phyloP scores from a whole-genome alignment of 2,888 invertebrate genomes.

The Noctua janthina region DNA sequence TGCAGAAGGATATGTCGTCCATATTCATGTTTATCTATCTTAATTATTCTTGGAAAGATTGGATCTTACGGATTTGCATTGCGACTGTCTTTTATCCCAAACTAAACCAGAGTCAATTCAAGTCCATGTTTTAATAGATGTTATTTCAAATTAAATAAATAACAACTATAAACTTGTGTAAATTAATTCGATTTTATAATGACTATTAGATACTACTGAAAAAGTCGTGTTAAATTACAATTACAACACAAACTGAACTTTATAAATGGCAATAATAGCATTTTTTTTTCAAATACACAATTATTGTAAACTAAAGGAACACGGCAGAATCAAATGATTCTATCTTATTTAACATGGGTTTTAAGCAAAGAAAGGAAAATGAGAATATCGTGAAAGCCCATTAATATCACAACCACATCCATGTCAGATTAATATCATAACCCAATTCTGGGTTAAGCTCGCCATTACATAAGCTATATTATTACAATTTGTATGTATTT shows the following conservation, averaged over 20 bases:
- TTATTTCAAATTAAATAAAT: background rate
- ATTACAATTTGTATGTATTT: too few species aligned
- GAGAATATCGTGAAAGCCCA: background rate
- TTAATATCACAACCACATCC: background rate
- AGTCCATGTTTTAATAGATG: background rate
- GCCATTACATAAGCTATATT: too few species aligned
- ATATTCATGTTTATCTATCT: constrained; percentile 28
- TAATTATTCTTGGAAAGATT: constrained; percentile 33
- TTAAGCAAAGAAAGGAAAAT: background rate
- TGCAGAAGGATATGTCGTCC: constrained; percentile 1
- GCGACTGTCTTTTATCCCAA: constrained; percentile 5
- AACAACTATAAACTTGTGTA: background rate
- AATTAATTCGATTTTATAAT: background rate
- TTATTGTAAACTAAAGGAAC: background rate
- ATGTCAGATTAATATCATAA: too few species aligned
- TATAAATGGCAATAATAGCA: background rate
- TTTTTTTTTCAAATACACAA: background rate
- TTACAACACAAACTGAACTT: background rate
- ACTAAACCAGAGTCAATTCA: background rate
- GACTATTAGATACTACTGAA: background rate
- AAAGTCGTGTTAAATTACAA: background rate
- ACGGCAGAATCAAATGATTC: background rate
- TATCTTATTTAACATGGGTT: background rate
- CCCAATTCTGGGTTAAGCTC: too few species aligned
- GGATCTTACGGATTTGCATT: constrained; percentile 18